phyloP scores from a whole-genome alignment of 2,797 vertebrate genomes.

The Acanthurus tractus region DNA sequence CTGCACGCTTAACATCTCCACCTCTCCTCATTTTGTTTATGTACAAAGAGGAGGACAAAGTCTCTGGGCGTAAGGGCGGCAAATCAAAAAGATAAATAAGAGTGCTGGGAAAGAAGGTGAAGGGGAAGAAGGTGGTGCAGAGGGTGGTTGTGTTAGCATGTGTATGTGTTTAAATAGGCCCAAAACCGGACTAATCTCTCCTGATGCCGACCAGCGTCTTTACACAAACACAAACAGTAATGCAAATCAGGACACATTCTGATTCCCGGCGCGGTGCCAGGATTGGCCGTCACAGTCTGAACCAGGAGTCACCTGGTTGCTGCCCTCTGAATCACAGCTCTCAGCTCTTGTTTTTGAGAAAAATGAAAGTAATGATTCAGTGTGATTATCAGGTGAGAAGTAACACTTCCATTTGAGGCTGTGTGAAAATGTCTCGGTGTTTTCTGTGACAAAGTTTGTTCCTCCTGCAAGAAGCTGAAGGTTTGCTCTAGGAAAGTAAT shows the following conservation, averaged over 20 bases:
- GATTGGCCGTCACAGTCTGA: slow-evolving; percentile 6
- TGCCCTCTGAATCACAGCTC: not conserved
- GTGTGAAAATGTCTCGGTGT: not conserved
- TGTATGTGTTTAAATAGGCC: slow-evolving; percentile 39
- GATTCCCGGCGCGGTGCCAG: slow-evolving; percentile 19
- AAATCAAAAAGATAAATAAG: slow-evolving; percentile 57
- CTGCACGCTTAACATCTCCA: slow-evolving; percentile 17
- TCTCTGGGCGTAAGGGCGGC: slow-evolving; percentile 30
- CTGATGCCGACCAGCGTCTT: slow-evolving; percentile 43
- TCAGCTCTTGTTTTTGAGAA: not conserved
- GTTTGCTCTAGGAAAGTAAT: not conserved
- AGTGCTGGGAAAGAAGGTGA: slow-evolving; percentile 10
- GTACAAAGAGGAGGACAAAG: slow-evolving; percentile 36
- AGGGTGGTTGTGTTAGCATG: slow-evolving; percentile 1
- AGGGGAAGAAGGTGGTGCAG: not conserved
- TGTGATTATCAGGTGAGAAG: slow-evolving; percentile 1
- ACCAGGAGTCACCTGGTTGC: not conserved
- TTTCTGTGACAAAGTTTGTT: not conserved
- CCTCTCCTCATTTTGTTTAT: slow-evolving; percentile 57
- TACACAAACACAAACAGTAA: slow-evolving; percentile 22
- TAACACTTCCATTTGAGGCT: not conserved
- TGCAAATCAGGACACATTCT: slow-evolving; percentile 20
- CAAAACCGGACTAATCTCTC: slow-evolving; percentile 39
- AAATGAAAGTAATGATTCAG: slow-evolving; percentile 8
- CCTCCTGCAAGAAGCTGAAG: not conserved